Evolutionary conservation across 2,797 vertebrate species (phyloP), one percentile per base, ranked within the genome.

Genomic region (Sphaeramia orbicularis): DNA sequence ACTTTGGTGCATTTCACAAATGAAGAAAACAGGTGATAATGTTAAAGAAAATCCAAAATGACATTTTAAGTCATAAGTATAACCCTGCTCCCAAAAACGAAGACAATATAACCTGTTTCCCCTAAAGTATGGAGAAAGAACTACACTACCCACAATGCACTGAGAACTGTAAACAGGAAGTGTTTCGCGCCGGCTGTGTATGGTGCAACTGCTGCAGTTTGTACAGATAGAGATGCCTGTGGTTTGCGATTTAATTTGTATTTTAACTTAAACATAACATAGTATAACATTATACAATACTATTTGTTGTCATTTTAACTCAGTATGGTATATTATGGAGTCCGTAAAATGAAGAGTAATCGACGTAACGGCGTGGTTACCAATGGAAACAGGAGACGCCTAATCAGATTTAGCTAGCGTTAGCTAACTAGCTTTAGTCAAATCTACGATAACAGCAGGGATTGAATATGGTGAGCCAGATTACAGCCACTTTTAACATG

Each of bases 351-450:
- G 54, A 44, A 4, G 0, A 4, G 2, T 54, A 1, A 8, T 13
- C 35, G 37, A 14, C n/a, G 6, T 7, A 50, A 6, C 61, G 0
- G 6, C 14, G 56, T 7, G 75, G 91, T 92, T 83, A 64, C 86
- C 86, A 76, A 54, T 90, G 86, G 86, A 84, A 74, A 94, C 91
- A 3, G 19, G 53, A 64, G 89, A 92, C 89, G 91, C 88, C 45
- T 74, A 14, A 61, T 75, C 50, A 57, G 84, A 88, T 89, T 88
- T 73, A 65, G 42, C 54, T 48, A 54, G 21, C 49, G 1, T 35
- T 65, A 60, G 64, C 58, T 48, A 49, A 54, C 32, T 42, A 57
- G 32, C 61, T 52, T 15, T 45, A 9, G 2, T 55, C 4, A 61
- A 19, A 48, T 38, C 42, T 35, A 30, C 10, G 18, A 38, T 10